Conservation (phyloP, 2,113 vertebrate species). For the Aspiorhynchus laticeps region DNA sequence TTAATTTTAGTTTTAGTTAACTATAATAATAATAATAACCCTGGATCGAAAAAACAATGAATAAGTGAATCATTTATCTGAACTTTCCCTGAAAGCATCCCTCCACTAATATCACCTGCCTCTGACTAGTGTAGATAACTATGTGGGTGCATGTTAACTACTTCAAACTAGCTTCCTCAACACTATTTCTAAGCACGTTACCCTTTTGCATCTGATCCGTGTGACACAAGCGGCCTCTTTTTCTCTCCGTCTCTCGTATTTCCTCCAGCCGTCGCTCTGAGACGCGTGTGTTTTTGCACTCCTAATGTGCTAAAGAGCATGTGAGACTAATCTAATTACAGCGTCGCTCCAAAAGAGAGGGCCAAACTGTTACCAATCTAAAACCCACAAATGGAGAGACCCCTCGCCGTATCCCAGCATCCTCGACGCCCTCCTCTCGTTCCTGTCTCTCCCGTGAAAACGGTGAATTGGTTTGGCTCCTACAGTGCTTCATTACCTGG, state of each 20-base stretch:
- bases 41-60: background rate
- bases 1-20: no score
- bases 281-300: conserved; percentile 64
- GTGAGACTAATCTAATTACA: conserved; percentile 80
- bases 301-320: conserved; percentile 78
- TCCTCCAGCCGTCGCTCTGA: conserved; percentile 67
- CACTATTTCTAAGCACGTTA: background rate
- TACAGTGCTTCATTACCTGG: conserved; percentile 80
- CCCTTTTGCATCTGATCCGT: conserved; percentile 59
- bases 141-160: background rate
- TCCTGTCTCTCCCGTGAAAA: conserved; percentile 37
- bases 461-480: conserved; percentile 70
- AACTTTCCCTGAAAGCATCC: background rate
- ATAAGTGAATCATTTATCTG: background rate
- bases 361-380: background rate
- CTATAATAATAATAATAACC: no score
- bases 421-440: conserved; percentile 1
- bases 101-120: background rate
- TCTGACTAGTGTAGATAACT: background rate
- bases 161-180: background rate
- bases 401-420: conserved; percentile 59
- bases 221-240: conserved; percentile 60
- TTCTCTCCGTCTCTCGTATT: conserved; percentile 61
- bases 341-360: conserved; percentile 69
- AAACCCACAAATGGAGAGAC: background rate